Percentiles rank a stretch among this genome's conserved stretches.
These are phyloP conservation scores for Micromesistius poutassou DNA, from an alignment of 2,797 vertebrate genomes.

Conservation along the genomic window DNA sequence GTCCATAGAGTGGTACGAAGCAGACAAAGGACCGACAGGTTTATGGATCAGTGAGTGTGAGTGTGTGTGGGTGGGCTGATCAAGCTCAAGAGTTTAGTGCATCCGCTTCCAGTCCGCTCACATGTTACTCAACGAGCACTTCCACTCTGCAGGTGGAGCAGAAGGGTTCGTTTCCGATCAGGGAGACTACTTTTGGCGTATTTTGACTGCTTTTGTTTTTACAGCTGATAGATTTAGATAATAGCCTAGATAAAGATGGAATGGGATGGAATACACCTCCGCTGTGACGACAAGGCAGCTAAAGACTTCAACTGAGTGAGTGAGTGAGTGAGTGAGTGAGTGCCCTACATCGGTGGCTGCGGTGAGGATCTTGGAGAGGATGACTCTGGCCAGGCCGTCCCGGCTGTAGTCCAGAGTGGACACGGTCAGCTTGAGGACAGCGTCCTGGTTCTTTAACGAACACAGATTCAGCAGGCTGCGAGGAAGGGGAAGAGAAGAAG, in stretches of 20 bases:
- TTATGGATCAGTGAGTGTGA: background rate
- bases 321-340: background rate
- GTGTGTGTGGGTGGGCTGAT: background rate
- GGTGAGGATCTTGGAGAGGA: constrained; percentile 96
- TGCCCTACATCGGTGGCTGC: constrained; percentile 92
- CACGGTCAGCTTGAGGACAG: constrained; percentile 92
- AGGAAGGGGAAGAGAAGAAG: background rate
- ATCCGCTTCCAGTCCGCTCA: background rate
- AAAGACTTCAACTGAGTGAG: too few species aligned
- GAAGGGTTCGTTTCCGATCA: too few species aligned
- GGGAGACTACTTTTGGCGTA: background rate
- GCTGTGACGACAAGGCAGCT: too few species aligned
- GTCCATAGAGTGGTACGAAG: background rate
- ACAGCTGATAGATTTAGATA: too few species aligned
- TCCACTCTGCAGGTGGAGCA: too few species aligned
- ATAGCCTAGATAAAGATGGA: too few species aligned
- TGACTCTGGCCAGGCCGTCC: constrained; percentile 94
- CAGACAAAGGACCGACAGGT: background rate
- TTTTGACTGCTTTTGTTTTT: background rate
- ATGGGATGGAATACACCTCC: too few species aligned
- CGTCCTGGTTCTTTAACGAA: constrained; percentile 97
- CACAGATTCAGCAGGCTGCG: constrained; percentile 93
- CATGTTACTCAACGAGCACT: background rate
- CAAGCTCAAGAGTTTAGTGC: too few species aligned
- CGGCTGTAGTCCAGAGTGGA: constrained; percentile 97